A percentile compares a stretch with the other conserved stretches of the same genome.
These are phyloP conservation scores for Drosophila lacicola DNA, from an alignment of 2,888 invertebrate species.

Conservation along the genomic window DNA sequence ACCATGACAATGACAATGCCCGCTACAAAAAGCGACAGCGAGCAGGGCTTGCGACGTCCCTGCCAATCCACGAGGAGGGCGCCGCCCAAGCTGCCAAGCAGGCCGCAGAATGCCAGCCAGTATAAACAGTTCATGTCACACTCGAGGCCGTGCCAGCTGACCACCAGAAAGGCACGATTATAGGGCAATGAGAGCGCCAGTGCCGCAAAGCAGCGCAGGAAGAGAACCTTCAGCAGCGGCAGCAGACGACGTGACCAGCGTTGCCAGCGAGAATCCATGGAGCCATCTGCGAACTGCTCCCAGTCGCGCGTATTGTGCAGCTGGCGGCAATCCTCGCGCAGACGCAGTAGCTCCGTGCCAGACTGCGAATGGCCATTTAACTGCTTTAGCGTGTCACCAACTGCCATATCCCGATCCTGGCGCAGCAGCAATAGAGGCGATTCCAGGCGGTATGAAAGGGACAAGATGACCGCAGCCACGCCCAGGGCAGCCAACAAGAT, in stretches of 20 bases:
- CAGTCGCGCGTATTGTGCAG: constrained; percentile 69
- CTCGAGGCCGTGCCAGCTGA: constrained; percentile 75
- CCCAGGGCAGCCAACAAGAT: constrained; percentile 72
- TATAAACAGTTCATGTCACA: constrained; percentile 80
- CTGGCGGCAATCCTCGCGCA: constrained; percentile 75
- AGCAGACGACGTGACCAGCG: constrained; percentile 38
- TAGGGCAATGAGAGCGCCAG: constrained; percentile 79
- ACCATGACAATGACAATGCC: constrained; percentile 78
- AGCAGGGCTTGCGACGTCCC: constrained; percentile 76
- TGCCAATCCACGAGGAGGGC: constrained; percentile 76
- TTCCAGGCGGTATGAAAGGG: constrained; percentile 71
- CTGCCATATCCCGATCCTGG: constrained; percentile 73
- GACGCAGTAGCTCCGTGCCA: constrained; percentile 62
- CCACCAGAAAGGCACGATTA: constrained; percentile 77
- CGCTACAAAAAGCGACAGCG: constrained; percentile 72
- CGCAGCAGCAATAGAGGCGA: constrained; percentile 75
- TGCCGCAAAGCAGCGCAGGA: constrained; percentile 73
- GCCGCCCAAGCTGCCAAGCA: constrained; percentile 78
- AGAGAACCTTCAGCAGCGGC: constrained; percentile 73
- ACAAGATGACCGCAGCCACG: constrained; percentile 66
- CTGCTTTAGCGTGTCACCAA: constrained; percentile 61
- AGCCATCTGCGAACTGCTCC: constrained; percentile 57
- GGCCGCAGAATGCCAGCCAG: constrained; percentile 74
- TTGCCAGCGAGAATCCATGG: constrained; percentile 45
- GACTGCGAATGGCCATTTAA: constrained; percentile 57